Conservation (phyloP, 2,797 vertebrate species). For the Luscinia megarhynchos region DNA sequence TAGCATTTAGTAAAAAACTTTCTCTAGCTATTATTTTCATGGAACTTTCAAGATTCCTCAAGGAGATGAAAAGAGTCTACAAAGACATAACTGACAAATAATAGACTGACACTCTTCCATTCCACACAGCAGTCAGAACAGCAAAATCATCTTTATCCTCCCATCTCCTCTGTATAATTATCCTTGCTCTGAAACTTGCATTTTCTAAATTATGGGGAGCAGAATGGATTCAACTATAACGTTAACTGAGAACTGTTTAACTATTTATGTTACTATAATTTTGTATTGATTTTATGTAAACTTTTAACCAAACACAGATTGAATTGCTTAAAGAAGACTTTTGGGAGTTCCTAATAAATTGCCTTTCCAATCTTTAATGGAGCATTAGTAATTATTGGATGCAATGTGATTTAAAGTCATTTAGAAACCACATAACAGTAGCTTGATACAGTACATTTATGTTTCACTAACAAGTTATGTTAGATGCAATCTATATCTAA, state of each 20-base stretch:
- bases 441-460: constrained; percentile 22
- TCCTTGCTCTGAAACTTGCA: not conserved
- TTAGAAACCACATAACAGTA: constrained; percentile 49
- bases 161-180: not conserved
- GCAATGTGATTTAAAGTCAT: constrained; percentile 65
- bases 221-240: constrained; percentile 44
- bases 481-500: not conserved
- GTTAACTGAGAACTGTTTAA: constrained; percentile 74
- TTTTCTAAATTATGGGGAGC: constrained; percentile 26
- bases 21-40: constrained; percentile 30
- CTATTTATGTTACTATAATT: constrained; percentile 80
- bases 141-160: not conserved
- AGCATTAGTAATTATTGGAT: constrained; percentile 69
- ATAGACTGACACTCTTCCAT: not conserved
- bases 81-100: constrained; percentile 30
- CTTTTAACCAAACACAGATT: constrained; percentile 79
- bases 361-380: constrained; percentile 67
- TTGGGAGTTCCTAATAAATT: constrained; percentile 74
- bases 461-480: constrained; percentile 4
- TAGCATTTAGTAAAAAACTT: not conserved
- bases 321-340: constrained; percentile 75
- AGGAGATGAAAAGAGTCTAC: not conserved
- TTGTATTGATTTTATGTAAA: constrained; percentile 81
- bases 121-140: not conserved
- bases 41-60: constrained; percentile 24